These are phyloP conservation scores for Melanotaenia trifasciata DNA, from an alignment of 2,797 vertebrate species.

Conservation along the genomic window DNA sequence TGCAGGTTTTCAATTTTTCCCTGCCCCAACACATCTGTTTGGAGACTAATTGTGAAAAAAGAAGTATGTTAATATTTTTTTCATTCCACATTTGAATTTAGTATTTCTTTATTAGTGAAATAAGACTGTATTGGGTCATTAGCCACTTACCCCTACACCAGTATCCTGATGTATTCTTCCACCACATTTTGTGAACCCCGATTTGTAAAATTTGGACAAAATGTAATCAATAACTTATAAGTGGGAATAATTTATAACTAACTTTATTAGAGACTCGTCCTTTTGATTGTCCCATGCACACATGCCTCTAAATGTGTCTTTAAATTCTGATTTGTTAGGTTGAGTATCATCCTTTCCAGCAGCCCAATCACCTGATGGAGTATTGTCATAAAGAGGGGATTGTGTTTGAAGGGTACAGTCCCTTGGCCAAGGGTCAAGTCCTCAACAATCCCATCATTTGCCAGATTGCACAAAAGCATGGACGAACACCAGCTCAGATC, in stretches of 20 bases:
- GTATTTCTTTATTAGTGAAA: not conserved
- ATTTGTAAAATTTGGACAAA: too few species aligned
- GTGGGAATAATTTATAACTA: too few species aligned
- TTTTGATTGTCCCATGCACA: not conserved
- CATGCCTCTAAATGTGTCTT: not conserved
- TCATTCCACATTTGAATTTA: too few species aligned
- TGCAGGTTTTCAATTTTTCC: too few species aligned
- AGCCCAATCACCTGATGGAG: constrained; percentile 77
- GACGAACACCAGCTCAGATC: constrained; percentile 82
- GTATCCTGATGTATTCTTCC: too few species aligned
- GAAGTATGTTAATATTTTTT: not conserved
- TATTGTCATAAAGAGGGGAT: constrained; percentile 81
- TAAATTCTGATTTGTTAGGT: constrained; percentile 62
- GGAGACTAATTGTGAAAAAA: too few species aligned
- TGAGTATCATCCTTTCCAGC: constrained; percentile 88
- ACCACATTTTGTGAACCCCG: too few species aligned
- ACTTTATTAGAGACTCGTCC: not conserved
- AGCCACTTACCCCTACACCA: too few species aligned
- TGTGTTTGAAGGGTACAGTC: constrained; percentile 85
- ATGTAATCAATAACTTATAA: too few species aligned
- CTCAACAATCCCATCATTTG: constrained; percentile 76
- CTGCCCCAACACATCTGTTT: too few species aligned
- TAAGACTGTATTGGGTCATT: not conserved
- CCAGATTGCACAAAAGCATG: constrained; percentile 79
- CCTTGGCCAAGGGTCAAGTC: constrained; percentile 83